Evolutionary conservation across 2,888 invertebrate species (phyloP).

Genomic region (Microchrysa polita): DNA sequence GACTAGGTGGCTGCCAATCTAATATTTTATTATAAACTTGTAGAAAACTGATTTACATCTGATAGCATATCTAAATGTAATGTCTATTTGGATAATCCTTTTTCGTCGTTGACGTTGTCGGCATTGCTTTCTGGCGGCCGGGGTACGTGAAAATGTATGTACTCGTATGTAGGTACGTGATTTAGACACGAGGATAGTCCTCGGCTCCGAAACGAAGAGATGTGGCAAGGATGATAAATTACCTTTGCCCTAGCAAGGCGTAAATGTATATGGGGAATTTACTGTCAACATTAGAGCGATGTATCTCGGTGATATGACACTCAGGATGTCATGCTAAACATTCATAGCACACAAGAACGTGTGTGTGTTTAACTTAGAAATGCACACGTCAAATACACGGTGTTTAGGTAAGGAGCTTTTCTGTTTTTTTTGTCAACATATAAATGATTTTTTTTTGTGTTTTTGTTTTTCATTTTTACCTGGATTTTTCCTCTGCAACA

Average conservation of each 20-base stretch:
- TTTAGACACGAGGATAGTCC: not conserved
- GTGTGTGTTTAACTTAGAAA: constrained; percentile 39
- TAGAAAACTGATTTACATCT: constrained; percentile 43
- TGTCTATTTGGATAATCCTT: constrained; percentile 43
- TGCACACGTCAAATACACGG: constrained; percentile 38
- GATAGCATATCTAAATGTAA: constrained; percentile 41
- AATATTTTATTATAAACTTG: constrained; percentile 44
- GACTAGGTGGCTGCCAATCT: constrained; percentile 13
- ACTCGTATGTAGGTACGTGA: no score
- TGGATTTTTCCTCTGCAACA: not conserved
- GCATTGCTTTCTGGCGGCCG: not conserved
- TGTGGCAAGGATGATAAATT: constrained; percentile 35
- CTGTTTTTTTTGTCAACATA: constrained; percentile 4
- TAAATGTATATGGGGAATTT: constrained; percentile 25
- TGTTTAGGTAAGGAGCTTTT: constrained; percentile 8
- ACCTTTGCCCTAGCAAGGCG: constrained; percentile 8
- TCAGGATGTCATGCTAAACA: constrained; percentile 2
- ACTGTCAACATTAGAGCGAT: constrained; percentile 40
- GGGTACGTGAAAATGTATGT: constrained; percentile 4
- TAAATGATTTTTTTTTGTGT: constrained; percentile 5
- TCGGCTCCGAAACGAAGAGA: not conserved
- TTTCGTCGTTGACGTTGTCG: constrained; percentile 11
- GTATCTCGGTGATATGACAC: constrained; percentile 36
- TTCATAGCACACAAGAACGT: constrained; percentile 29
- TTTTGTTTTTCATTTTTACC: no score